A percentile compares a stretch with the other conserved stretches of the same genome.
Conservation (phyloP, 1,140 invertebrate species). For the Heliconius hermathena region DNA sequence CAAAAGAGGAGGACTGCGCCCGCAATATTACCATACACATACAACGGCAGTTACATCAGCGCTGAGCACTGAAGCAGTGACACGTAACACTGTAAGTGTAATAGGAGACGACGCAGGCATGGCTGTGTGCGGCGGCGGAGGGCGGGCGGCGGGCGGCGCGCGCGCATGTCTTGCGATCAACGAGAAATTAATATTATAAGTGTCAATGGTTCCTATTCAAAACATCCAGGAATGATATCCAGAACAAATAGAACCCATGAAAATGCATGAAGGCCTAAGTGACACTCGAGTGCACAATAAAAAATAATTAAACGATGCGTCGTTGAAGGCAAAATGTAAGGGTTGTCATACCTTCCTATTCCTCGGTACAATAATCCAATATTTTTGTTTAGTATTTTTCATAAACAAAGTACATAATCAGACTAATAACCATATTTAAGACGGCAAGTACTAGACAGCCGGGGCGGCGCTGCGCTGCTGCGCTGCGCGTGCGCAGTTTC, state of each 20-base stretch:
- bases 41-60: background rate
- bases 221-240: no score
- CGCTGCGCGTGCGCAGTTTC: slow-evolving; percentile 6
- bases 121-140: background rate
- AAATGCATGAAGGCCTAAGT: no score
- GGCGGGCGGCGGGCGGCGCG: background rate
- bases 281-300: no score
- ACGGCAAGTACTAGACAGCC: background rate
- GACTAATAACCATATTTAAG: background rate
- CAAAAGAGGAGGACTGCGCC: background rate
- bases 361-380: no score
- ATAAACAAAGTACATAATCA: background rate
- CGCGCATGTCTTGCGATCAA: background rate
- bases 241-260: no score
- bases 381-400: no score
- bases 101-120: background rate
- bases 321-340: no score
- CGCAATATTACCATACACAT: background rate
- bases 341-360: no score
- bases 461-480: background rate
- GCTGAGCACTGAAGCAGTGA: background rate
- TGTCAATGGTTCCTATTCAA: background rate
- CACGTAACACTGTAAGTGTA: background rate
- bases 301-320: no score
- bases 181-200: background rate